Conservation (phyloP, 2,797 vertebrate genomes). For the Taeniopygia guttata region DNA sequence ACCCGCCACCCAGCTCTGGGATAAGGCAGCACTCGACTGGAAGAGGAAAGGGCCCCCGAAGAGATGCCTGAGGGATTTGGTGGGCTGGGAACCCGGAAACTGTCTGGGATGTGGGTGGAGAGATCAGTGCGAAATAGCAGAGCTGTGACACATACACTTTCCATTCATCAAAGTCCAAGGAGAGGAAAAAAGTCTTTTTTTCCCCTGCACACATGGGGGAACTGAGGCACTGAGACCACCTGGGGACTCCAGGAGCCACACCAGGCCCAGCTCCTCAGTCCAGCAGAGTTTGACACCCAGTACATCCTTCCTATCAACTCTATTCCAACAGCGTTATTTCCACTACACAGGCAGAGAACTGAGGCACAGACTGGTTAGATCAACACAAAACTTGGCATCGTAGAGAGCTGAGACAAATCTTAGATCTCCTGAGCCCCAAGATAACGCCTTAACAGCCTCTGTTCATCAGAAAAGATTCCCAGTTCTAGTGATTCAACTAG, state of each 20-base stretch:
- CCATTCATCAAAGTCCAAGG: slow-evolving; percentile 38
- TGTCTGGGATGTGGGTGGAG: slow-evolving; percentile 66
- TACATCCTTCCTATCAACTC: not conserved
- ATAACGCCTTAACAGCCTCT: slow-evolving; percentile 6
- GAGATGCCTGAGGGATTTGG: slow-evolving; percentile 61
- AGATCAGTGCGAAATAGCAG: slow-evolving; percentile 54
- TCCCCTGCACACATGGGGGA: not conserved
- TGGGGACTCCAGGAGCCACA: not conserved
- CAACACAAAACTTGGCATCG: slow-evolving; percentile 24
- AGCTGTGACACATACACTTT: slow-evolving; percentile 58
- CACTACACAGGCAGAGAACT: not conserved
- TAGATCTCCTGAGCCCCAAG: slow-evolving; percentile 19
- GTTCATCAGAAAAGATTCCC: slow-evolving; percentile 7
- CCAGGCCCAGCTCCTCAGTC: not conserved
- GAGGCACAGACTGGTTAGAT: slow-evolving; percentile 19
- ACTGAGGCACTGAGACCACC: slow-evolving; percentile 30
- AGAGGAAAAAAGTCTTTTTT: not conserved
- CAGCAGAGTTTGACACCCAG: not conserved
- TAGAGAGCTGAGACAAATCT: slow-evolving; percentile 3
- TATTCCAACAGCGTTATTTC: not conserved
- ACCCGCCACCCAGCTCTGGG: slow-evolving; percentile 43
- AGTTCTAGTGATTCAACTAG: slow-evolving; percentile 19
- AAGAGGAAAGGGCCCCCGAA: slow-evolving; percentile 58
- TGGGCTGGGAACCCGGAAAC: slow-evolving; percentile 68
- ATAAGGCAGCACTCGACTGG: slow-evolving; percentile 33